Base-by-base conservation (phyloP, 2,113 vertebrate species). In the Shinisaurus crocodilurus region DNA sequence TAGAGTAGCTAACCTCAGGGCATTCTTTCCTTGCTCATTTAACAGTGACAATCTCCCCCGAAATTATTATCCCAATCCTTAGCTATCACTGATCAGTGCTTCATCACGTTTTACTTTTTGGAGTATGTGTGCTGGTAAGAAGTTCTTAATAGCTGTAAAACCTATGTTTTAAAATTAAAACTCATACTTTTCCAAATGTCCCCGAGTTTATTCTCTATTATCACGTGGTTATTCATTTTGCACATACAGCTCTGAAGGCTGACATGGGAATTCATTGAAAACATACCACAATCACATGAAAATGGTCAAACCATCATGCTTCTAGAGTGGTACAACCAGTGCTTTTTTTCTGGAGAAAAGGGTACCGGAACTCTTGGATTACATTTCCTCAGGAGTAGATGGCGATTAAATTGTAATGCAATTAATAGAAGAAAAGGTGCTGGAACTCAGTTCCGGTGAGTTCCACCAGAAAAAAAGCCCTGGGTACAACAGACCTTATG, bases 81-180 rank as follows among this genome's bases (percentile, higher is more conserved):
- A 63, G 9, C n/a, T 27, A 86, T n/a, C n/a, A n/a, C n/a, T n/a
- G 1, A 13, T 15, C n/a, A n/a, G 6, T 75, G 43, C 50, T 54
- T 74, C 7, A 82, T 74, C 37, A 45, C 2, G 18, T 32, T 4
- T 40, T 77, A 85, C 34, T 20, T 90, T 85, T 75, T 76, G 15
- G n/a, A 45, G 8, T 29, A 54, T 85, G 8, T 34, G 45, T 34
- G 3, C 25, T 76, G 34, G 29, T 18, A 48, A 18, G 25, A 90
- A 45, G 12, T n/a, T 54, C 54, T 84, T 60, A 48, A 70, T 87
- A 88, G 65, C 32, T 63, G 83, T 54, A 90, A 77, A 69, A n/a
- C 18, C n/a, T 43, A 85, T 27, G 10, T 82, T 83, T 75, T 74
- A 75, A 83, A 89, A 82, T 83, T 75, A 83, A 63, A 89, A 79